These are phyloP conservation scores for Anodontia alba DNA, from an alignment of 2,888 invertebrate genomes.

Conservation along the genomic window DNA sequence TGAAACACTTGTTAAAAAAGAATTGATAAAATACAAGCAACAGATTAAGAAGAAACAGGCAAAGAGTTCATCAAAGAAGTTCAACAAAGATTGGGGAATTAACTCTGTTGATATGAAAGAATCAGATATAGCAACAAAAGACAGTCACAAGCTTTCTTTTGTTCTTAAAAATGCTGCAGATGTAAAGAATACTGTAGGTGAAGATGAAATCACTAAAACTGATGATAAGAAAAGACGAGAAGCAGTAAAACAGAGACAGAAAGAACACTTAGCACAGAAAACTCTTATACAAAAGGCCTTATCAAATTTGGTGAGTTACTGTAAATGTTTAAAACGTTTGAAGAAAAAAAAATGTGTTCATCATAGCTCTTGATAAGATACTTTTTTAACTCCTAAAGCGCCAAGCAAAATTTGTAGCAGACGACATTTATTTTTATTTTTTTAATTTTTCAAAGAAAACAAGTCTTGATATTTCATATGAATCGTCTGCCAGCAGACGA, in stretches of 20 bases:
- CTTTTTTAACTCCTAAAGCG: too few relatives aligned
- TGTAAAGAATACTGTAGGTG: background rate
- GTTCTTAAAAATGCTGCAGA: background rate
- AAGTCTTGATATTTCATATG: too few relatives aligned
- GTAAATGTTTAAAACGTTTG: too few relatives aligned
- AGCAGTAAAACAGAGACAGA: constrained; percentile 54
- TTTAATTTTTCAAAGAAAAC: too few relatives aligned
- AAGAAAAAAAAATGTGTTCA: too few relatives aligned
- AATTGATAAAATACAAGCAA: constrained; percentile 8
- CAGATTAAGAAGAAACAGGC: background rate
- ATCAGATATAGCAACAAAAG: background rate
- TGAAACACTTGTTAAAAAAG: constrained; percentile 26
- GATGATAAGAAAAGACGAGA: constrained; percentile 49
- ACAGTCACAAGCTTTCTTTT: background rate
- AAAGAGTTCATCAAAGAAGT: background rate
- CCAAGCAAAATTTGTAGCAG: too few relatives aligned
- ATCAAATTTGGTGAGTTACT: constrained; percentile 51
- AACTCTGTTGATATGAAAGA: too few relatives aligned
- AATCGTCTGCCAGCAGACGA: too few relatives aligned
- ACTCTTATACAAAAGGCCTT: constrained; percentile 55
- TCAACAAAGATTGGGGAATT: too few relatives aligned
- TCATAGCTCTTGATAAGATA: too few relatives aligned
- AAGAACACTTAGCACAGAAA: constrained; percentile 56
- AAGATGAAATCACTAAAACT: background rate
- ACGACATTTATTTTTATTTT: too few relatives aligned